Evolutionary conservation across 2,888 invertebrate species (phyloP), one percentile per base, ranked within the genome.

Genomic region (Allygus modestus): DNA sequence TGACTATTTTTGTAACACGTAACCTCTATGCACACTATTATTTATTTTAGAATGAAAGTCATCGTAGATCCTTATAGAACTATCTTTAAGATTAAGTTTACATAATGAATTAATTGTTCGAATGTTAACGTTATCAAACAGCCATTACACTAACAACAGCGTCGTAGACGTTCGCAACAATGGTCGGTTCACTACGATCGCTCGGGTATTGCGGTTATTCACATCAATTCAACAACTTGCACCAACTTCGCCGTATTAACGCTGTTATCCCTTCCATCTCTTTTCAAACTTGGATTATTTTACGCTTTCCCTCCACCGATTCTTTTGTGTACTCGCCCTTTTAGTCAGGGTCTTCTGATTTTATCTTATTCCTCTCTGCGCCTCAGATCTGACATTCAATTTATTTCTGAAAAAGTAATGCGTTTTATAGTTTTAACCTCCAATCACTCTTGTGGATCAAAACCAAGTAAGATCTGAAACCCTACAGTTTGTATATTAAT

Each of bases 151-250:
- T 37, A 37, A 7, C 23, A 54, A 54, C 54, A 54, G 23, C 11
- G 15, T 54, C 20, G 54, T 54, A 54, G 20, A 46, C 12, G 46
- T 46, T 46, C 9, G 23, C 46, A 31, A 65, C 65, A 65, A 65
- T 65, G 28, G 65, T 28, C 65, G 15, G 65, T 31, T 31, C 2
- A 54, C 20, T 54, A 5, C 31, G 65, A 65, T 65, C 28, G 65
- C 65, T 65, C 26, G 15, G 28, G 65, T 65, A 58, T 58, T 58
- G 79, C 37, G 79, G 79, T 79, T 79, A 77, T 51, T 54, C 33
- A 33, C 79, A 58, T 79, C 79, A 79, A 79, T 79, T 58, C 79
- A 79, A 79, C 79, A 79, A 79, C 79, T 79, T 58, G 79, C 54
- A n/a, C 79, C 46, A 54, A 51, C 51, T 51, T 51, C 37, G 7